These are phyloP conservation scores for Lerema accius DNA, from an alignment of 1,140 invertebrate species.

Conservation along the genomic window DNA sequence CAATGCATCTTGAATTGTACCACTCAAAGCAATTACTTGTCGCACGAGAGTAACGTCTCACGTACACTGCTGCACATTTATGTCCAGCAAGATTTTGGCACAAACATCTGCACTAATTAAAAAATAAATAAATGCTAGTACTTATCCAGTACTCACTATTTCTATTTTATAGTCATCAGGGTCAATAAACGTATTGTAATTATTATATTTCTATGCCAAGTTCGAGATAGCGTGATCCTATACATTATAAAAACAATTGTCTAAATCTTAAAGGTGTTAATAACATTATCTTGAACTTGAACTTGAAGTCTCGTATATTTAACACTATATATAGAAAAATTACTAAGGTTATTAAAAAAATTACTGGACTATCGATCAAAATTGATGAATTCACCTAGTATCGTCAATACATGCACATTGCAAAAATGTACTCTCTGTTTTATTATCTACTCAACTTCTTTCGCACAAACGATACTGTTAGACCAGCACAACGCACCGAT, in stretches of 20 bases:
- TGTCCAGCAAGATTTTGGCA: constrained; percentile 52
- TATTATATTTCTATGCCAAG: too few species aligned
- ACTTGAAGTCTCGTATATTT: background rate
- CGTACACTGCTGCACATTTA: constrained; percentile 50
- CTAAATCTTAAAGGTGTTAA: too few species aligned
- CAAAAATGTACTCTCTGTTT: constrained; percentile 53
- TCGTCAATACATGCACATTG: constrained; percentile 50
- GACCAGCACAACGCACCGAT: constrained; percentile 64
- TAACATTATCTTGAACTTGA: too few species aligned
- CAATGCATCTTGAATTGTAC: constrained; percentile 73
- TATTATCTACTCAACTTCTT: constrained; percentile 56
- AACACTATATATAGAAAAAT: background rate
- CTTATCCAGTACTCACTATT: too few species aligned
- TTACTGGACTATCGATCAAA: constrained; percentile 39
- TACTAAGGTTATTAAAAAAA: constrained; percentile 8
- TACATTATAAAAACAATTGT: too few species aligned
- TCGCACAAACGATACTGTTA: constrained; percentile 58
- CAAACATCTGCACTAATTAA: constrained; percentile 53
- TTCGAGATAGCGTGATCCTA: too few species aligned
- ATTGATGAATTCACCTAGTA: constrained; percentile 41
- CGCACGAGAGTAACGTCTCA: constrained; percentile 61
- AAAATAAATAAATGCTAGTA: constrained; percentile 29
- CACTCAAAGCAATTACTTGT: constrained; percentile 65
- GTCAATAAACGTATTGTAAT: too few species aligned
- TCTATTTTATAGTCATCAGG: too few species aligned